Evolutionary conservation across 2,888 invertebrate genomes (phyloP).

Genomic region (Ceramica pisi): DNA sequence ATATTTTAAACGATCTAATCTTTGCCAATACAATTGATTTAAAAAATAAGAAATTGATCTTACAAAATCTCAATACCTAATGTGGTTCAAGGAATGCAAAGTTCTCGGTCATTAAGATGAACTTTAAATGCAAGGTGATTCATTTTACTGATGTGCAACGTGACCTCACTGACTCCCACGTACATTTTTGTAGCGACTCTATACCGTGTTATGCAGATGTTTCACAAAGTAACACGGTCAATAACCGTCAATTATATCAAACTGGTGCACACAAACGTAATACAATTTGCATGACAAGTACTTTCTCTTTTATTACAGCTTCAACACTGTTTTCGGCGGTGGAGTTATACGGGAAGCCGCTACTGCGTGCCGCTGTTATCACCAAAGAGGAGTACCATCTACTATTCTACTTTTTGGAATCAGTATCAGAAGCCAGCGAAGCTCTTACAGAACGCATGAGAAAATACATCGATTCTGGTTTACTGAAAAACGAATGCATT

Average conservation of each 20-base stretch:
- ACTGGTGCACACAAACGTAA: slow-evolving; percentile 62
- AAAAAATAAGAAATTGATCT: not conserved
- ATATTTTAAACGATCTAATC: slow-evolving; percentile 37
- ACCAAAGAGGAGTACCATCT: slow-evolving; percentile 89
- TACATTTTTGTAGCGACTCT: slow-evolving; percentile 66
- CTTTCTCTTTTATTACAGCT: slow-evolving; percentile 85
- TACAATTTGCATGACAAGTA: slow-evolving; percentile 64
- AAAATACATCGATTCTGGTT: slow-evolving; percentile 88
- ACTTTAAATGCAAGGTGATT: slow-evolving; percentile 82
- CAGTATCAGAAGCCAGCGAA: slow-evolving; percentile 88
- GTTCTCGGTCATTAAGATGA: slow-evolving; percentile 80
- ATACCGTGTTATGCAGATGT: slow-evolving; percentile 62
- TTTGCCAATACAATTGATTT: slow-evolving; percentile 16
- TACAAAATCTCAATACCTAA: not conserved
- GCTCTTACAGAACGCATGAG: slow-evolving; percentile 87
- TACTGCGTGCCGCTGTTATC: slow-evolving; percentile 88
- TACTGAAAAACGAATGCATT: slow-evolving; percentile 78
- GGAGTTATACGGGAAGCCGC: slow-evolving; percentile 92
- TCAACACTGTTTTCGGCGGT: slow-evolving; percentile 91
- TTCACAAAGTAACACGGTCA: slow-evolving; percentile 62
- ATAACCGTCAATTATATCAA: slow-evolving; percentile 64
- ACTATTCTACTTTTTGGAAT: slow-evolving; percentile 89
- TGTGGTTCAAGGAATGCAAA: slow-evolving; percentile 64
- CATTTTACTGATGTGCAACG: slow-evolving; percentile 72
- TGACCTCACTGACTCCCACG: slow-evolving; percentile 77